Conservation (phyloP, 2,113 vertebrate species). For the Tretioscincus oriximinensis region DNA sequence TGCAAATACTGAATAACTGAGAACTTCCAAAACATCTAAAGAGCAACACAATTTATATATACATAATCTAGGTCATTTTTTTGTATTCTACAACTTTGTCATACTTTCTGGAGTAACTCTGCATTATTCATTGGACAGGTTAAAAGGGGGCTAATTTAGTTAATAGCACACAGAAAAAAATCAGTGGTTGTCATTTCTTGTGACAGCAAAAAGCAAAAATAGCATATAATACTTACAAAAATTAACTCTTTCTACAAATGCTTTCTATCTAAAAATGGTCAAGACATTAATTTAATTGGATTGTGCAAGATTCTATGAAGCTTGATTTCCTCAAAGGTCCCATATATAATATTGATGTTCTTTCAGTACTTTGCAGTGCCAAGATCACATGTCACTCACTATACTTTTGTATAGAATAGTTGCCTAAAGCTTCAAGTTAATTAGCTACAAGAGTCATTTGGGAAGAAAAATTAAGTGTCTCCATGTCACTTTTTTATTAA, state of each 20-base stretch:
- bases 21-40: background rate
- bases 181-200: background rate
- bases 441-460: constrained; percentile 43
- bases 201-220: constrained; percentile 4
- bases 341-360: background rate
- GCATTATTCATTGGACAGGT: constrained; percentile 30
- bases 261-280: constrained; percentile 12
- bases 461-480: constrained; percentile 35
- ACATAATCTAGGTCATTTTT: constrained; percentile 32
- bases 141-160: constrained; percentile 47
- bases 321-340: constrained; percentile 9
- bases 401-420: constrained; percentile 42
- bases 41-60: constrained; percentile 32
- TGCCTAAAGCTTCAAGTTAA: constrained; percentile 52
- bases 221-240: background rate
- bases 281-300: constrained; percentile 11
- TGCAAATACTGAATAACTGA: background rate
- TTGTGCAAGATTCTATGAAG: constrained; percentile 32
- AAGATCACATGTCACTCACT: constrained; percentile 40
- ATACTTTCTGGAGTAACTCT: constrained; percentile 14
- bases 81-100: constrained; percentile 38
- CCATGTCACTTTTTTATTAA: background rate
- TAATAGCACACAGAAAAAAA: background rate
- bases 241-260: constrained; percentile 11
- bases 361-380: constrained; percentile 29